Evolutionary conservation across 2,113 vertebrate genomes (phyloP).

Genomic region (Daubentonia madagascariensis): DNA sequence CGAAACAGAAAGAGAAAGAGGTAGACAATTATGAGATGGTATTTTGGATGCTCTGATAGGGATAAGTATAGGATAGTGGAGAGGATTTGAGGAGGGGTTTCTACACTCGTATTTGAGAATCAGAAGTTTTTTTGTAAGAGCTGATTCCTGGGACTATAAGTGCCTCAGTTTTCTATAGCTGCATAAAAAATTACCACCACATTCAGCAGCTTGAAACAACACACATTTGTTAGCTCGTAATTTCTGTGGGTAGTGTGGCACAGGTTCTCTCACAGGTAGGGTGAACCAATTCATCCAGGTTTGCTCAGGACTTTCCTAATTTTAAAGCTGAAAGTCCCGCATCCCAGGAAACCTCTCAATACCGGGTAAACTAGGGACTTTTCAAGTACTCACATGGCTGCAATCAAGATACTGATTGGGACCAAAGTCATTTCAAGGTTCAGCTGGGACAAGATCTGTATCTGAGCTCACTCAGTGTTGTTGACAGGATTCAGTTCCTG

Average conservation of each 20-base stretch:
- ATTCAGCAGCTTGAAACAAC: background rate
- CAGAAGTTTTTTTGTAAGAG: background rate
- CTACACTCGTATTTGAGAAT: background rate
- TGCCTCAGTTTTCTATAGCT: background rate
- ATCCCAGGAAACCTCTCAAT: background rate
- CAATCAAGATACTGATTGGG: accelerated
- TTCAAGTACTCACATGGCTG: background rate
- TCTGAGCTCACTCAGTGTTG: background rate
- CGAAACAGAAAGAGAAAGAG: background rate
- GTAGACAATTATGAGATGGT: background rate
- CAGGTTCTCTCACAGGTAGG: background rate
- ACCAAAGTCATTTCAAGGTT: background rate
- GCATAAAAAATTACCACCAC: background rate
- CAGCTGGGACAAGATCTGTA: no score
- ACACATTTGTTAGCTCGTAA: background rate
- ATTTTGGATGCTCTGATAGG: background rate
- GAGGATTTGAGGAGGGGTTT: background rate
- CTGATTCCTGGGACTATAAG: background rate
- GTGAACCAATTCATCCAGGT: background rate
- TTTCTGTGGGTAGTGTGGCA: background rate
- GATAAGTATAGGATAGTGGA: accelerated
- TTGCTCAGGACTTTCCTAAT: background rate
- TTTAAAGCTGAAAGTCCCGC: background rate
- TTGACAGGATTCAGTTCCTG: no score
- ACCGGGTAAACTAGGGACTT: background rate